Conservation (phyloP, 64 coral and sea anemone species). For the Orbicella faveolata region DNA sequence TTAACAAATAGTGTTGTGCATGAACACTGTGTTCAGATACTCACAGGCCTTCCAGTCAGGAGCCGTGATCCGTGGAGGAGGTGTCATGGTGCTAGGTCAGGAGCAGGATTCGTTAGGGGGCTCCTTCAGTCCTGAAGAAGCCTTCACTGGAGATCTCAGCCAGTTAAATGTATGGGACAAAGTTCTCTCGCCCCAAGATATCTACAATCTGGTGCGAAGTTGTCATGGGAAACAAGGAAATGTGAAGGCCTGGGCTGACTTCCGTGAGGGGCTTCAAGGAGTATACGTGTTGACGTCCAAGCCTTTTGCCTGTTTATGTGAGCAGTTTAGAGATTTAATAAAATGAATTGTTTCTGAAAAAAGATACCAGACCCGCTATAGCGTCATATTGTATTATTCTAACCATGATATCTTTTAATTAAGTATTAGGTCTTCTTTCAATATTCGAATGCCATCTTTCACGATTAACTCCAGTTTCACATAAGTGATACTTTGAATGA, state of each 20-base stretch:
- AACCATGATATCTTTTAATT: no score
- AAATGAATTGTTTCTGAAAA: no score
- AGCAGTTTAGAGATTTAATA: neutral
- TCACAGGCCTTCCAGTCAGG: constrained; percentile 62
- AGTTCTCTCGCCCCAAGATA: constrained; percentile 57
- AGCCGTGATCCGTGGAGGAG: constrained; percentile 75
- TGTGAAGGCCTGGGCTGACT: constrained; percentile 90
- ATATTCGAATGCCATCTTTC: no score
- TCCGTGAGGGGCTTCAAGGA: constrained; percentile 60
- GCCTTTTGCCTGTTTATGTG: constrained; percentile 83
- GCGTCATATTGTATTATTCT: no score
- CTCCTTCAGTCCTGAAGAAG: constrained; percentile 90
- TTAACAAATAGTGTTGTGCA: no score
- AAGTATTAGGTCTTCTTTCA: no score
- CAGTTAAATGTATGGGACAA: constrained; percentile 91
- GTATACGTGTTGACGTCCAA: constrained; percentile 66
- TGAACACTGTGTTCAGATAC: constrained; percentile 9
- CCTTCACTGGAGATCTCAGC: constrained; percentile 92
- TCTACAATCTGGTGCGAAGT: constrained; percentile 75
- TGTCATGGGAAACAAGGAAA: constrained; percentile 65
- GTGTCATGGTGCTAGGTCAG: constrained; percentile 89
- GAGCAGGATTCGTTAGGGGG: constrained; percentile 88
- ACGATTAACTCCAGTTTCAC: no score
- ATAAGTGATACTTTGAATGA: no score
- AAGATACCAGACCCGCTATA: no score